Percentiles rank a stretch among this genome's conserved stretches.
Conservation (phyloP, 2,113 vertebrate species). For the Polypterus senegalus region DNA sequence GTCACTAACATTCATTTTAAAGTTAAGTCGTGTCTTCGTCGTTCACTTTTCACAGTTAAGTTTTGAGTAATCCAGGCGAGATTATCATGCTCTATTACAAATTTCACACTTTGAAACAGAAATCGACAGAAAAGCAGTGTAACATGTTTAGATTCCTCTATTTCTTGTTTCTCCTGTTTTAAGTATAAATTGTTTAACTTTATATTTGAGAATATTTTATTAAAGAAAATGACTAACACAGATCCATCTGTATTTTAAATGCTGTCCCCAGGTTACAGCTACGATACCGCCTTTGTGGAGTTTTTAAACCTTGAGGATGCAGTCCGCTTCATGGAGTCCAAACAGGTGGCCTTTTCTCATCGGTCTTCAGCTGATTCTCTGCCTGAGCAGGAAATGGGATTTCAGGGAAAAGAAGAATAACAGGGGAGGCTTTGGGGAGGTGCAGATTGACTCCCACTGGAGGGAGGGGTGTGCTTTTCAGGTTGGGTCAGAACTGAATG, state of each 20-base stretch:
- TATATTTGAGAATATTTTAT: constrained; percentile 37
- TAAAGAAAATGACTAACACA: constrained; percentile 83
- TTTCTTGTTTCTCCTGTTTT: constrained; percentile 16
- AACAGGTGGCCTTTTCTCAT: constrained; percentile 99
- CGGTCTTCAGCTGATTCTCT: constrained; percentile 81
- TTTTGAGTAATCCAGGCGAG: neutral
- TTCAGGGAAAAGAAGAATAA: constrained; percentile 45
- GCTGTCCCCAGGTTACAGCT: constrained; percentile 99
- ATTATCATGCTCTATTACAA: neutral
- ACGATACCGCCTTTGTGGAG: constrained; percentile 99
- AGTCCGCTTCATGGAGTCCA: constrained; percentile 99
- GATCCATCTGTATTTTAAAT: constrained; percentile 99
- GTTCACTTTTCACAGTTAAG: neutral
- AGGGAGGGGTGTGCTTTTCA: constrained; percentile 17
- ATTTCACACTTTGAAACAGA: constrained; percentile 3
- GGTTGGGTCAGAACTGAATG: neutral
- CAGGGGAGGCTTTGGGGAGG: constrained; percentile 42
- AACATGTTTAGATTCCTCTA: constrained; percentile 34
- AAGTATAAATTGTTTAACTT: constrained; percentile 1
- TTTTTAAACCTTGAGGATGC: constrained; percentile 99
- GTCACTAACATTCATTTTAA: neutral
- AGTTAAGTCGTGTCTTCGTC: constrained; percentile 8
- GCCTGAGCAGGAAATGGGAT: constrained; percentile 58
- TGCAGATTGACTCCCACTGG: constrained; percentile 29
- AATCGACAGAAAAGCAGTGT: neutral